Evolutionary conservation across 2,797 vertebrate species (phyloP).

Genomic region (Myoxocephalus aenaeus): DNA sequence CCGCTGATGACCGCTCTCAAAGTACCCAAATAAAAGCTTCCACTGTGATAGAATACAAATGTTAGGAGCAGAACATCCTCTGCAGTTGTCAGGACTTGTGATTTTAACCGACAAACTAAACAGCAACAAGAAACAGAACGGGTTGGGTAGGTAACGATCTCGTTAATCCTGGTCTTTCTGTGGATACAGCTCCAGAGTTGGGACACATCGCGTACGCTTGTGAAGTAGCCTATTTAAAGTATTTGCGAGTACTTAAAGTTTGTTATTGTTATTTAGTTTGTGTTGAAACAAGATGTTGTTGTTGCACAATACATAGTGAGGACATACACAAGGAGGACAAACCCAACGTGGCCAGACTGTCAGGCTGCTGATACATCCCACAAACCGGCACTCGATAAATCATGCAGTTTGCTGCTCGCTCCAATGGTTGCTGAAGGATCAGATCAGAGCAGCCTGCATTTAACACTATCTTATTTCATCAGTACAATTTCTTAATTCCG

Average conservation of each 20-base stretch:
- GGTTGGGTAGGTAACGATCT: neutral
- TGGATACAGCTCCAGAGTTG: neutral
- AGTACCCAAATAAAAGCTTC: constrained; percentile 5
- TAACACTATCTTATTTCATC: neutral
- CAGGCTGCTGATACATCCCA: neutral
- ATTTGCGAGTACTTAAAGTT: neutral
- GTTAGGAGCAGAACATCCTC: constrained; percentile 1
- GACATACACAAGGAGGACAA: neutral
- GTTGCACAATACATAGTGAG: neutral
- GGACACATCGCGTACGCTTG: neutral
- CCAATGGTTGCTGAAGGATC: constrained; percentile 6
- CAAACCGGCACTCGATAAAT: constrained; percentile 12
- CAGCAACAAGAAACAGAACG: neutral
- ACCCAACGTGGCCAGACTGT: neutral
- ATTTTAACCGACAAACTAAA: constrained; percentile 10
- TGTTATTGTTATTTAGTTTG: constrained; percentile 4
- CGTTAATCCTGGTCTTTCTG: neutral
- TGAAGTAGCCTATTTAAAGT: neutral
- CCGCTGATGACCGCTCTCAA: constrained; percentile 11
- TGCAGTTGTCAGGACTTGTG: constrained; percentile 3
- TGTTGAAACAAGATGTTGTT: neutral
- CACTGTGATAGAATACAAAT: neutral
- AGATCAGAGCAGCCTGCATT: neutral
- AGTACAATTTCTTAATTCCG: neutral
- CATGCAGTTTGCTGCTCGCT: constrained; percentile 12